These are phyloP conservation scores for Dasypus novemcinctus DNA, from an alignment of 2,113 vertebrate species.

Conservation along the genomic window DNA sequence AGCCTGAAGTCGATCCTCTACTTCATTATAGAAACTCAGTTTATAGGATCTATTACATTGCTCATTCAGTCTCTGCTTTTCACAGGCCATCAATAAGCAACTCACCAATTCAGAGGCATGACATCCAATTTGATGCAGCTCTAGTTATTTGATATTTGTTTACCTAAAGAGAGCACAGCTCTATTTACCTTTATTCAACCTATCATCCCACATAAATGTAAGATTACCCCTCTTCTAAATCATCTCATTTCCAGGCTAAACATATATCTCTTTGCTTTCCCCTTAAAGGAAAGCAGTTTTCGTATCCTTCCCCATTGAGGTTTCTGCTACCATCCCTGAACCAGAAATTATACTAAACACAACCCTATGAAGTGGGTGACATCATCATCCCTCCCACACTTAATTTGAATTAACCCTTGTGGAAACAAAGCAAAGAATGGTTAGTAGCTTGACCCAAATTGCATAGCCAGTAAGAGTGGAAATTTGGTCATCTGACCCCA, in stretches of 20 bases:
- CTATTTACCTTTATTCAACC: not conserved
- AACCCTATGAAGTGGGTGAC: not conserved
- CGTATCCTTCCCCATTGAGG: not conserved
- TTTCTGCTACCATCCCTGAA: not conserved
- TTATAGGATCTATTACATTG: not conserved
- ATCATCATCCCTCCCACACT: not conserved
- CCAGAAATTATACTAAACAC: not conserved
- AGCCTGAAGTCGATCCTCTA: not conserved
- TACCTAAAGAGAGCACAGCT: not conserved
- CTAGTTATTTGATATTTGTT: not conserved
- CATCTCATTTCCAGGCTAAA: not conserved
- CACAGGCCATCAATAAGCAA: not conserved
- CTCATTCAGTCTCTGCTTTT: not conserved
- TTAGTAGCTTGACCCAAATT: not conserved
- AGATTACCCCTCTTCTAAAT: not conserved
- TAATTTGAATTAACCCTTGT: not conserved
- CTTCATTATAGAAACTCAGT: not conserved
- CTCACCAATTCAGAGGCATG: not conserved
- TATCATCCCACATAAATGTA: not conserved
- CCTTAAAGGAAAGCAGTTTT: not conserved
- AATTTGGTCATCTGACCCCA: not conserved
- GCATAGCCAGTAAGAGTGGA: not conserved
- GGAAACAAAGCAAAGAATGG: not conserved
- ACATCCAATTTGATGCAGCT: not conserved
- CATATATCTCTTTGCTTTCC: not conserved